phyloP scores from a whole-genome alignment of 1,140 invertebrate species.

The Diorhabda sublineata region DNA sequence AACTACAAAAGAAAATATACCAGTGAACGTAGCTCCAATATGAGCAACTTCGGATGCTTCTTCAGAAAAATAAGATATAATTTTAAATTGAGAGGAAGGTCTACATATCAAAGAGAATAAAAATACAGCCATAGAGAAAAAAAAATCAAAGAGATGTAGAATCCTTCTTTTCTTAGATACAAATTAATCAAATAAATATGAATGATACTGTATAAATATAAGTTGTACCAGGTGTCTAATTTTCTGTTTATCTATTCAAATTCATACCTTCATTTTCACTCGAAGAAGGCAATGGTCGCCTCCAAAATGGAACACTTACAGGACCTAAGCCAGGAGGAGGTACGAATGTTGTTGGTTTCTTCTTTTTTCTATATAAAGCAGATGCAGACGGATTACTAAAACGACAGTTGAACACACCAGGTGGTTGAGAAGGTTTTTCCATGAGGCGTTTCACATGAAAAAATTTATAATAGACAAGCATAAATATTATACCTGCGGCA shows the following conservation, averaged over 20 bases:
- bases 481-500: conserved; percentile 73
- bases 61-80: not conserved
- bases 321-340: conserved; percentile 63
- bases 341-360: conserved; percentile 82
- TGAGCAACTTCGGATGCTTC: not conserved
- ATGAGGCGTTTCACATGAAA: conserved; percentile 61
- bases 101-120: not conserved
- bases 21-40: not conserved
- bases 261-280: conserved; percentile 62
- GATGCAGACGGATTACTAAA: conserved; percentile 63
- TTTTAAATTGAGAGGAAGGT: not conserved
- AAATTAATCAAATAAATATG: too few species aligned
- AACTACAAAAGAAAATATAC: not conserved
- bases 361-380: conserved; percentile 72
- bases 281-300: conserved; percentile 62
- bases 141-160: too few species aligned
- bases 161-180: too few species aligned
- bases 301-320: conserved; percentile 71
- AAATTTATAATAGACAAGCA: conserved; percentile 79
- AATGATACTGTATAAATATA: too few species aligned
- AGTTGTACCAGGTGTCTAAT: too few species aligned
- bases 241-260: not conserved
- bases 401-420: conserved; percentile 84
- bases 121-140: too few species aligned
- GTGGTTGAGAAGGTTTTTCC: conserved; percentile 60